Evolutionary conservation across 2,888 invertebrate genomes (phyloP).

Genomic region (Corythucha ciliata): DNA sequence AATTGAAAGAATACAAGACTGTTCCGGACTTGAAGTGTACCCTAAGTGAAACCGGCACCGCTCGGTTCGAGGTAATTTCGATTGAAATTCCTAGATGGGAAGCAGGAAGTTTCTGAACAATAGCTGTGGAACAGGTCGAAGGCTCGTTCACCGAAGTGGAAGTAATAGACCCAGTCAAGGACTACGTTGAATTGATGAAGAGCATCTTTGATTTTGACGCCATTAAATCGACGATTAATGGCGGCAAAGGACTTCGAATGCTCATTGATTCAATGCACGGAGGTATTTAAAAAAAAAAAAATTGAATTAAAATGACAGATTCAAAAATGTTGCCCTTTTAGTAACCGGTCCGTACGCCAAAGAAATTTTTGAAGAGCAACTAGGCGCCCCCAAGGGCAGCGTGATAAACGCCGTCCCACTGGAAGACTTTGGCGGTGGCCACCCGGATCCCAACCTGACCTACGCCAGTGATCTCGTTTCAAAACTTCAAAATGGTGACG

Average conservation of each 20-base stretch:
- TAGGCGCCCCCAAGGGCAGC: slow-evolving; percentile 63
- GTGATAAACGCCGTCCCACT: slow-evolving; percentile 71
- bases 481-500: slow-evolving; percentile 49
- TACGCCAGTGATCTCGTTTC: slow-evolving; percentile 68
- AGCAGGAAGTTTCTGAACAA: not conserved
- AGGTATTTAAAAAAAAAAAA: slow-evolving; percentile 48
- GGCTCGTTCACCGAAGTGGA: slow-evolving; percentile 68
- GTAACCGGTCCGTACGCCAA: slow-evolving; percentile 95
- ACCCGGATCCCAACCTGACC: slow-evolving; percentile 94
- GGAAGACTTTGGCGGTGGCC: slow-evolving; percentile 91
- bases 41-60: slow-evolving; percentile 60
- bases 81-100: not conserved
- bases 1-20: slow-evolving; percentile 68
- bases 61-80: slow-evolving; percentile 51
- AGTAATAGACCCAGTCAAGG: slow-evolving; percentile 80
- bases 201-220: slow-evolving; percentile 84
- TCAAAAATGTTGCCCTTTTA: slow-evolving; percentile 41
- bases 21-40: slow-evolving; percentile 68
- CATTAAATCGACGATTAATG: slow-evolving; percentile 3
- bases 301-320: slow-evolving; percentile 1
- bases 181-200: slow-evolving; percentile 86
- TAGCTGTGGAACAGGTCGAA: slow-evolving; percentile 50
- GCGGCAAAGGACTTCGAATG: slow-evolving; percentile 53
- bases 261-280: slow-evolving; percentile 92
- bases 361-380: slow-evolving; percentile 74